Evolutionary conservation across 2,888 invertebrate genomes (phyloP), one percentile per base, ranked within the genome.

Genomic region (Andrena bucephala): DNA sequence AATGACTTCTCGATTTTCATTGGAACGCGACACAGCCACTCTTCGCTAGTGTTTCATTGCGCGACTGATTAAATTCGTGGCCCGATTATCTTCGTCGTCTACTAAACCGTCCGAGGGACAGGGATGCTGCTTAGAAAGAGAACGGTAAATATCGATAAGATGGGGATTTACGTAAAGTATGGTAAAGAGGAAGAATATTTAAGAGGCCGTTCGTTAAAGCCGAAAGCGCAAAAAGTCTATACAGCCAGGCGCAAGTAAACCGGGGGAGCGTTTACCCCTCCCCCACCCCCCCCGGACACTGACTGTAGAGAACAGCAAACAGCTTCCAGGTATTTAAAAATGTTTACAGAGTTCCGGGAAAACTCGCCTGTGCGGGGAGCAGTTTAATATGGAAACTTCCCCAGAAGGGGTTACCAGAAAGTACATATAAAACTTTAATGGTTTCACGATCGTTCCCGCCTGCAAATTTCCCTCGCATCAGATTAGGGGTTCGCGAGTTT

Each of bases 311-410:
- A 29, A 31, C 52, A 27, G 87, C 78, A 87, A 87, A 83, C 85
- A 85, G 79, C 78, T 83, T 24, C 70, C 62, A 42, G 81, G 72
- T 78, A 81, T 87, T 87, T 85, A 81, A 87, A 85, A 83, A 73
- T 81, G 75, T 87, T 83, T 77, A 67, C 67, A 50, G 65, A 83
- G 52, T 59, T 72, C 63, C 5, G 6, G 16, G 65, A n/a, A 57
- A 62, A 66, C 42, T 60, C 8, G 8, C 8, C 59, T 20, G 5
- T 2, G 65, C 71, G 29, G 42, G 8, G 60, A 33, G 54, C 71
- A 72, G 52, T 68, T 73, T 76, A 78, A 86, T 77, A 77, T 73
- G 68, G 66, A 74, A 87, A 84, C 66, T 82, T 83, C n/a, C 13
- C 24, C n/a, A 27, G 69, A 27, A 33, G 71, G 59, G 42, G 42